Conservation (phyloP, 2,797 vertebrate genomes). For the Adelosebastes latens region DNA sequence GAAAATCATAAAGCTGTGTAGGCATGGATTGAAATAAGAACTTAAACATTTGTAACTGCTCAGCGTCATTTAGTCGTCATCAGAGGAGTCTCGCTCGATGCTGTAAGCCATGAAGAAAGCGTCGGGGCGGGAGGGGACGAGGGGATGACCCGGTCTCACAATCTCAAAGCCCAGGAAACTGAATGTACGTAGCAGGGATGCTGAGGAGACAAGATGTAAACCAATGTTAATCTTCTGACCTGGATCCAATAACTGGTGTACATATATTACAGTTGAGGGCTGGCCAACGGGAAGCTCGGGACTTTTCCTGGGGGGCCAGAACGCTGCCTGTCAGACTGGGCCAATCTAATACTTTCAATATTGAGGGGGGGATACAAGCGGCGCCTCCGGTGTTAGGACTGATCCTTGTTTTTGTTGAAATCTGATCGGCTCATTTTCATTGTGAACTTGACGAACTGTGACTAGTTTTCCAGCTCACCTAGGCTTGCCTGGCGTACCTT, state of each 20-base stretch:
- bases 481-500: too few species aligned
- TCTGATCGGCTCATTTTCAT: too few species aligned
- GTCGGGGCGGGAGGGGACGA: constrained; percentile 96
- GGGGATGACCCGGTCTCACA: constrained; percentile 99
- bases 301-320: too few species aligned
- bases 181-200: constrained; percentile 95
- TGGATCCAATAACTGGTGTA: not conserved
- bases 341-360: too few species aligned
- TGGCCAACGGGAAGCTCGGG: too few species aligned
- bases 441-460: too few species aligned
- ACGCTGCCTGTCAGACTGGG: too few species aligned
- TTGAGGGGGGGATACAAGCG: too few species aligned
- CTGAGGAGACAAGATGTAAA: constrained; percentile 67
- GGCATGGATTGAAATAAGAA: constrained; percentile 45
- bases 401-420: too few species aligned
- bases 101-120: constrained; percentile 99
- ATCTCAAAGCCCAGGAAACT: constrained; percentile 99
- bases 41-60: constrained; percentile 57
- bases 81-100: constrained; percentile 94
- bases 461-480: too few species aligned
- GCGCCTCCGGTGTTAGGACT: too few species aligned
- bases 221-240: not conserved
- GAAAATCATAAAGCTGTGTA: constrained; percentile 47
- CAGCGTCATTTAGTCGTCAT: constrained; percentile 86
- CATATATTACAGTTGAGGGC: not conserved